These are phyloP conservation scores for Resseliella maxima DNA, from an alignment of 2,888 invertebrate genomes.

Conservation along the genomic window DNA sequence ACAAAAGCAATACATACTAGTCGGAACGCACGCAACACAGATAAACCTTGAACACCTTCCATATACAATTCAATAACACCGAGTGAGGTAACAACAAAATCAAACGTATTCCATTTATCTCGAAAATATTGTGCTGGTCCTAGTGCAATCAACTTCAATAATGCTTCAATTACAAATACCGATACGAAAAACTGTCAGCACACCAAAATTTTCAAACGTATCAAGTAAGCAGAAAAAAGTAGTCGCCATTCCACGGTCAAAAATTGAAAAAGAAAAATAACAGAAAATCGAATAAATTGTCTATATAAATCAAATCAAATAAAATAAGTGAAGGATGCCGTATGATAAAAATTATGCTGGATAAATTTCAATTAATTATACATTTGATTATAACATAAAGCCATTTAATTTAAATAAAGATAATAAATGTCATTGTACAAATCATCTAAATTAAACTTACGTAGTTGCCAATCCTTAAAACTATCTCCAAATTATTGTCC, in stretches of 20 bases:
- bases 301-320: not conserved
- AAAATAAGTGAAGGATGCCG: not conserved
- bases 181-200: slow-evolving; percentile 68
- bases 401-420: not conserved
- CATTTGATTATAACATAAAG: not conserved
- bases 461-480: slow-evolving; percentile 68
- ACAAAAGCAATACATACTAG: slow-evolving; percentile 65
- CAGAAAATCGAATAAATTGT: not conserved
- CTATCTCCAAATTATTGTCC: slow-evolving; percentile 63
- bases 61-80: slow-evolving; percentile 69
- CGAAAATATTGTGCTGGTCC: slow-evolving; percentile 70
- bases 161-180: slow-evolving; percentile 69
- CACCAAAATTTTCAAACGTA: not conserved
- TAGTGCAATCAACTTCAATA: slow-evolving; percentile 70
- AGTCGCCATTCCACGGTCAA: too few species aligned
- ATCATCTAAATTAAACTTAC: slow-evolving; percentile 63
- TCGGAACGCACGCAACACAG: slow-evolving; percentile 70
- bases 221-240: not conserved
- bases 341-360: too few species aligned
- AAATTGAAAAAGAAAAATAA: too few species aligned
- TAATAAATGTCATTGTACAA: too few species aligned
- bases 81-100: slow-evolving; percentile 70
- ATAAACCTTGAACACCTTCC: slow-evolving; percentile 68
- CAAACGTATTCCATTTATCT: slow-evolving; percentile 72
- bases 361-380: too few species aligned